Conservation (phyloP, 2,113 vertebrate genomes). For the Hepsetus odoe region DNA sequence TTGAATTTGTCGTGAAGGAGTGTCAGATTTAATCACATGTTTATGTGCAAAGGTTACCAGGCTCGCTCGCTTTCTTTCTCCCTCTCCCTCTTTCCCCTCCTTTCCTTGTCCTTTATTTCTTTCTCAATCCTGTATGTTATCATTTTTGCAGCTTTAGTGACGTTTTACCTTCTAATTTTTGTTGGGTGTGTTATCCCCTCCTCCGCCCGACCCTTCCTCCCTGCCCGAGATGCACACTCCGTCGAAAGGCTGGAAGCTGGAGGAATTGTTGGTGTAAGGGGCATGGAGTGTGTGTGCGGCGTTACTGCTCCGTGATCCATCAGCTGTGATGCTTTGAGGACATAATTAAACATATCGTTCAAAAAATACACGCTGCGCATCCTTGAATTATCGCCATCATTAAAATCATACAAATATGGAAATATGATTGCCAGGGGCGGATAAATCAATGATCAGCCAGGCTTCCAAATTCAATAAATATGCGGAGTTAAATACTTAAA, state of each 20-base stretch:
- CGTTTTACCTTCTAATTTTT: conserved; percentile 29
- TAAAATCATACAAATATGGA: conserved; percentile 90
- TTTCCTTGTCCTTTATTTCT: neutral
- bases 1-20: conserved; percentile 88
- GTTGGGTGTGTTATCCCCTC: conserved; percentile 5
- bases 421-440: conserved; percentile 90
- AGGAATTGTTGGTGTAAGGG: neutral
- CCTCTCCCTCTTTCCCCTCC: neutral
- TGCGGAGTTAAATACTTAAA: conserved; percentile 93
- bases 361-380: conserved; percentile 88
- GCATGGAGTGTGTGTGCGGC: neutral
- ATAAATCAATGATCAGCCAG: conserved; percentile 92
- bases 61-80: conserved; percentile 61
- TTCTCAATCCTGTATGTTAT: conserved; percentile 6
- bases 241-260: neutral
- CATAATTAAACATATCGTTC: conserved; percentile 91
- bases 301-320: conserved; percentile 27
- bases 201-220: neutral
- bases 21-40: conserved; percentile 87
- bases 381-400: conserved; percentile 92
- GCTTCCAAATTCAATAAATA: conserved; percentile 90
- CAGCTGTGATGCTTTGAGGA: conserved; percentile 83
- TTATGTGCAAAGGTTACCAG: conserved; percentile 82
- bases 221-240: too few relatives aligned
- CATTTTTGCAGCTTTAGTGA: conserved; percentile 37